Evolutionary conservation across 2,888 invertebrate genomes (phyloP).

Genomic region (Arrhopalites spinosus): DNA sequence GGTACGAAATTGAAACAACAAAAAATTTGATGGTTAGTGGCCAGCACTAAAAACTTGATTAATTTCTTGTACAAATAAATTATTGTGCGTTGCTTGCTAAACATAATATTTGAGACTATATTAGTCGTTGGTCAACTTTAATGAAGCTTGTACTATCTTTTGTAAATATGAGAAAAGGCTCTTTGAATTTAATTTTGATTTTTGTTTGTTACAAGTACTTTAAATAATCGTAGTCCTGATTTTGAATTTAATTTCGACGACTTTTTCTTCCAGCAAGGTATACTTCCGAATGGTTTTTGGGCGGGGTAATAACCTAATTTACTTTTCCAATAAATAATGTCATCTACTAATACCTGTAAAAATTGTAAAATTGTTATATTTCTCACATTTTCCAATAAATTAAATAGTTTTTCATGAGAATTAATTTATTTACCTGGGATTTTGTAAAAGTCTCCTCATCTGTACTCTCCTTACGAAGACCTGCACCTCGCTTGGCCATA

Average conservation of each 20-base stretch:
- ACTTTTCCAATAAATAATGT: background rate
- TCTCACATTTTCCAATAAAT: background rate
- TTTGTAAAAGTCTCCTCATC: background rate
- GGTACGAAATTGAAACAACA: too few relatives aligned
- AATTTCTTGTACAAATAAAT: too few relatives aligned
- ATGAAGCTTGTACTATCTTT: too few relatives aligned
- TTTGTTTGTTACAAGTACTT: too few relatives aligned
- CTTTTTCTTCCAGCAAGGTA: conserved; percentile 13
- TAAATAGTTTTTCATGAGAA: background rate
- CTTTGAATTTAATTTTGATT: too few relatives aligned
- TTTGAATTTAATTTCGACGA: background rate
- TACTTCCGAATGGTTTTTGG: background rate
- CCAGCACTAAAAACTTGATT: too few relatives aligned
- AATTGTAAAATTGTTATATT: background rate
- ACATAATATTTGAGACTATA: too few relatives aligned
- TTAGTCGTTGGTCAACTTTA: too few relatives aligned
- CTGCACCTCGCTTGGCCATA: conserved; percentile 10
- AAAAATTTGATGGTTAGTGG: too few relatives aligned
- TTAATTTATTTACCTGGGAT: background rate
- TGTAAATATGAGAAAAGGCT: too few relatives aligned
- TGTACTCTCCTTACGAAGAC: background rate
- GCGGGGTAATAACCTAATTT: conserved; percentile 8
- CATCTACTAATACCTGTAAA: background rate
- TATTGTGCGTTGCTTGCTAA: too few relatives aligned
- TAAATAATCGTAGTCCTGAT: too few relatives aligned